Base-by-base conservation (phyloP, 2,888 invertebrate genomes). In the Apamea anceps region DNA sequence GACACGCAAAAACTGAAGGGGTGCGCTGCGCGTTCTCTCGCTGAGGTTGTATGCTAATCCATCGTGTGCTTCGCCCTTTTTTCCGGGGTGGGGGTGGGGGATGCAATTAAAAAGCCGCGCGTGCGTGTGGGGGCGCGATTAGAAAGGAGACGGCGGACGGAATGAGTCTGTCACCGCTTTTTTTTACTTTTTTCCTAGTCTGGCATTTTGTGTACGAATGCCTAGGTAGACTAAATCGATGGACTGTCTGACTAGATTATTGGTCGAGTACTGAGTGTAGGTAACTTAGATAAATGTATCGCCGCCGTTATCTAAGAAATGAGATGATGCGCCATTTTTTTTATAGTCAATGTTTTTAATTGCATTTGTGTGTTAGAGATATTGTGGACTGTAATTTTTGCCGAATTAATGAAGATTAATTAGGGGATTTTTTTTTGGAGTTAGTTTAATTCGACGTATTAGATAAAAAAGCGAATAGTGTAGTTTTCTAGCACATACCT, bases 61-160 rank as follows among this genome's bases (percentile, higher is more conserved):
- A 94, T 96, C 96, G 95, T 95, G 93, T 93, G 91, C 94, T 94
- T 92, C 93, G 94, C 96, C 96, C 96, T 96, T 96, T 96, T 96
- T 95, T 95, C 96, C 95, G 96, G 95, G 92, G 93, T 91, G 93
- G 93, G 93, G 92, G 85, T 87, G 89, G 94, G 96, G 96, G 96
- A 95, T 95, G 96, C 96, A 96, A 97, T 96, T 97, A 96, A 96
- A 96, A 96, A 96, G 92, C 95, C 96, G 96, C 96, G 96, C 96
- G 96, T 96, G 96, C 96, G 96, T 94, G 94, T 95, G 96, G 96
- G 96, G 94, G 94, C 93, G 95, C 96, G 96, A 97, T 97, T 97
- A 97, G 96, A 96, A 96, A 94, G 94, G 96, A 95, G 96, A 95
- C 95, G 95, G 93, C 93, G 93, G 90, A 91, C 95, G 95, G 94